Evolutionary conservation across 2,888 invertebrate species (phyloP), one percentile per base, ranked within the genome.

Genomic region (Pachymerium ferrugineum): DNA sequence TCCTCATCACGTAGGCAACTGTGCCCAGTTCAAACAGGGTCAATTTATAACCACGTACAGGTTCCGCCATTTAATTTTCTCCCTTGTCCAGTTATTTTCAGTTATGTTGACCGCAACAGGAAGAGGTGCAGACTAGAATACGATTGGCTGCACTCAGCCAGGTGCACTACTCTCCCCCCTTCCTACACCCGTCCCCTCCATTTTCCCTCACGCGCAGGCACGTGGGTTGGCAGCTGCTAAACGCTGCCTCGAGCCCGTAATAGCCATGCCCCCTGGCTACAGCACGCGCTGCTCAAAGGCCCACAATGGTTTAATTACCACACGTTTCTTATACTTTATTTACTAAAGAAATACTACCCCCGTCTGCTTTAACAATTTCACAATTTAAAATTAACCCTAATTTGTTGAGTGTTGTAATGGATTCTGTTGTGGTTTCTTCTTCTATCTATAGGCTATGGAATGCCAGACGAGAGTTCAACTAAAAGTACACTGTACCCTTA

Each of bases 401-500:
- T 33, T 33, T 42, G 42, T 14, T 42, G 6, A n/a, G 16, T 42
- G 42, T 42, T 42, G 42, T 42, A 42, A 42, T 42, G 42, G 42
- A 42, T 16, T n/a, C 42, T 42, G 42, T 42, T 42, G 42, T 42
- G 42, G 42, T 42, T 42, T 42, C 42, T n/a, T 14, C 42, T 42
- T 42, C 42, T 42, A 42, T 42, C 42, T 42, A 42, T 42, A 42
- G 42, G 42, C 42, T 42, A 42, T 8, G 42, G 42, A 42, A 42
- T 42, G 42, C 42, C 42, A 42, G 42, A 42, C 42, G 16, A 42
- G 42, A 16, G 42, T 42, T 42, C 42, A 42, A 42, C 42, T 42
- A 42, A 42, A n/a, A 42, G 42, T 42, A 42, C 42, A 42, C 42
- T 42, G 42, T 42, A 42, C 42, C 42, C 42, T 42, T 42, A 42